Evolutionary conservation across 2,113 vertebrate species (phyloP).

Genomic region (Pollimyrus isidori): DNA sequence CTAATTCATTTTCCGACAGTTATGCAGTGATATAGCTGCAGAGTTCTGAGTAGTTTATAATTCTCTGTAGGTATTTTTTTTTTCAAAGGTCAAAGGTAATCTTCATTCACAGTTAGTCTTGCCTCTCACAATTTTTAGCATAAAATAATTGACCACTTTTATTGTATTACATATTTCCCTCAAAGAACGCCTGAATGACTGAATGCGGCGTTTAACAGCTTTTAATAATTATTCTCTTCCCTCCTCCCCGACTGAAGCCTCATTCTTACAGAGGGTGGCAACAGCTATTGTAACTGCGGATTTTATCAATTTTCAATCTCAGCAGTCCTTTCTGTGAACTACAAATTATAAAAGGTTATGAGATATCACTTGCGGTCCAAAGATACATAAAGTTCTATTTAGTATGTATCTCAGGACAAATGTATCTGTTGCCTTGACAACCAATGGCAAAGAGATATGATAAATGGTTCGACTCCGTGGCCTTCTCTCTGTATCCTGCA

Average conservation of each 20-base stretch:
- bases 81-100: not conserved
- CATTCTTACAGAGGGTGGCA: not conserved
- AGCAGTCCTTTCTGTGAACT: slow-evolving; percentile 6
- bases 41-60: not conserved
- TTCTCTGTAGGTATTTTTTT: not conserved
- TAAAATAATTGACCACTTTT: slow-evolving; percentile 10
- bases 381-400: slow-evolving; percentile 16
- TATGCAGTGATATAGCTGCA: not conserved
- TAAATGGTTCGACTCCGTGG: not conserved
- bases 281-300: not conserved
- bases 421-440: slow-evolving; percentile 18
- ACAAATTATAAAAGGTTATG: slow-evolving; percentile 10
- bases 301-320: slow-evolving; percentile 12
- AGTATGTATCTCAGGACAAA: slow-evolving; percentile 17
- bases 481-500: not conserved
- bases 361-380: slow-evolving; percentile 13
- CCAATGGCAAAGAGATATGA: slow-evolving; percentile 17
- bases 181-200: not conserved
- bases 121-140: not conserved
- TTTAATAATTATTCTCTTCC: not conserved
- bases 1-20: not conserved
- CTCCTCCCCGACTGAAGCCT: not conserved
- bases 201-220: not conserved
- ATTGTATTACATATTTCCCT: not conserved
- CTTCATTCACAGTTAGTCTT: not conserved